Evolutionary conservation across 2,797 vertebrate genomes (phyloP).

Genomic region (Danio albolineatus): DNA sequence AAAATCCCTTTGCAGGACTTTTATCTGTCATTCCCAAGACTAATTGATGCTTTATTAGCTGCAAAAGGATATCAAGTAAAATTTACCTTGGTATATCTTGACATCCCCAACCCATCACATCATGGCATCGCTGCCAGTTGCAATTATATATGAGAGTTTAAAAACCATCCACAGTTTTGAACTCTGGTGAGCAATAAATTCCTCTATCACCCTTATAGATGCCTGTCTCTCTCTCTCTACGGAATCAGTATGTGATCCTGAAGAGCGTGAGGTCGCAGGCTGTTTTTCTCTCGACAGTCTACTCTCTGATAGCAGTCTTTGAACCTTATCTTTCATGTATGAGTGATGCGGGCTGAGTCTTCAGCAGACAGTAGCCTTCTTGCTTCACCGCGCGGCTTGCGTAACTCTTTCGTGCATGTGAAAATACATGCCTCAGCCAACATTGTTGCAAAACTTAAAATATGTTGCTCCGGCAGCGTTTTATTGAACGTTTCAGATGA

Average conservation of each 20-base stretch:
- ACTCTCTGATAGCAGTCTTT: conserved; percentile 51
- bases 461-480: too few relatives aligned
- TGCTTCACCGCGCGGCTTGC: conserved; percentile 1
- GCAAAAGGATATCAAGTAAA: too few relatives aligned
- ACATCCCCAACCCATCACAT: too few relatives aligned
- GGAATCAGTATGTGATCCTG: neutral
- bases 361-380: conserved; percentile 27
- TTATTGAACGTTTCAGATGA: too few relatives aligned
- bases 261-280: conserved; percentile 17
- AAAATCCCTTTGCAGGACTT: too few relatives aligned
- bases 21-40: too few relatives aligned
- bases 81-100: too few relatives aligned
- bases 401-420: neutral
- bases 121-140: too few relatives aligned
- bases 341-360: conserved; percentile 40
- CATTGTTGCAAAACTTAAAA: too few relatives aligned
- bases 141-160: neutral
- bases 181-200: neutral
- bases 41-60: too few relatives aligned
- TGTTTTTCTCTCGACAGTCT: conserved; percentile 49
- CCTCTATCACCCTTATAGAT: neutral
- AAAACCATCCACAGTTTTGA: neutral
- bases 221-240: conserved; percentile 1
- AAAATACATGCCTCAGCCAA: too few relatives aligned
- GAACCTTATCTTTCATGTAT: conserved; percentile 53